A percentile compares a stretch with the other conserved stretches of the same genome.
Conservation (phyloP, 2,888 invertebrate species). For the Drosophila neonasuta region DNA sequence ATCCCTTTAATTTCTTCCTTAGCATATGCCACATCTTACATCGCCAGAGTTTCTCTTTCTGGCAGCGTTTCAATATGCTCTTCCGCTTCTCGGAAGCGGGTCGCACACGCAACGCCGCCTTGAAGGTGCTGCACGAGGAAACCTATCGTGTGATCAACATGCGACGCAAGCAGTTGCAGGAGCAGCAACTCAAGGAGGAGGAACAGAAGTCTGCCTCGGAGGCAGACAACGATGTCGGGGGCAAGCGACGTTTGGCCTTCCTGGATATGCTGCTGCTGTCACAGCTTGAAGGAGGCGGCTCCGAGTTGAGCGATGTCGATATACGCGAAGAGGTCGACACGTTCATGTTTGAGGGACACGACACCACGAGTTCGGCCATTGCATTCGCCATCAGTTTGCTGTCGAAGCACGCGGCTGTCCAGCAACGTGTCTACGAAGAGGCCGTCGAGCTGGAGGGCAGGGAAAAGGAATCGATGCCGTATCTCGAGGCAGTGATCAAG, state of each 20-base stretch:
- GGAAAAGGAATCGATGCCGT: constrained; percentile 82
- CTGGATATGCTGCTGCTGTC: constrained; percentile 83
- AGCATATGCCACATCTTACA: constrained; percentile 79
- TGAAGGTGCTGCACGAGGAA: constrained; percentile 77
- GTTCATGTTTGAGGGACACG: constrained; percentile 85
- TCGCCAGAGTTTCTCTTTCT: constrained; percentile 78
- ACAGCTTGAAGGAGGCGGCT: constrained; percentile 80
- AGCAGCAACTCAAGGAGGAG: constrained; percentile 53
- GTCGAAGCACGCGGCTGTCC: constrained; percentile 83
- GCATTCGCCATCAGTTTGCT: constrained; percentile 83
- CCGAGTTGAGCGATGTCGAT: constrained; percentile 82
- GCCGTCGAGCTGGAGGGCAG: constrained; percentile 78
- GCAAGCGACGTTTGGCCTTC: constrained; percentile 82
- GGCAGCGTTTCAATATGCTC: constrained; percentile 75
- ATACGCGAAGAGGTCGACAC: constrained; percentile 85
- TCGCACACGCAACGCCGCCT: constrained; percentile 55
- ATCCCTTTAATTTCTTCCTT: neutral
- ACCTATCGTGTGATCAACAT: constrained; percentile 78
- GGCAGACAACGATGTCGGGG: constrained; percentile 65
- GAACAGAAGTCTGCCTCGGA: neutral
- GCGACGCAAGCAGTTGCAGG: constrained; percentile 70
- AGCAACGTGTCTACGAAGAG: constrained; percentile 82
- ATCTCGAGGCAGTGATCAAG: constrained; percentile 85
- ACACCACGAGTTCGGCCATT: constrained; percentile 84
- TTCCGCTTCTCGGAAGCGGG: constrained; percentile 65